These are phyloP conservation scores for Zootermopsis nevadensis DNA, from an alignment of 2,888 invertebrate genomes.

Conservation along the genomic window DNA sequence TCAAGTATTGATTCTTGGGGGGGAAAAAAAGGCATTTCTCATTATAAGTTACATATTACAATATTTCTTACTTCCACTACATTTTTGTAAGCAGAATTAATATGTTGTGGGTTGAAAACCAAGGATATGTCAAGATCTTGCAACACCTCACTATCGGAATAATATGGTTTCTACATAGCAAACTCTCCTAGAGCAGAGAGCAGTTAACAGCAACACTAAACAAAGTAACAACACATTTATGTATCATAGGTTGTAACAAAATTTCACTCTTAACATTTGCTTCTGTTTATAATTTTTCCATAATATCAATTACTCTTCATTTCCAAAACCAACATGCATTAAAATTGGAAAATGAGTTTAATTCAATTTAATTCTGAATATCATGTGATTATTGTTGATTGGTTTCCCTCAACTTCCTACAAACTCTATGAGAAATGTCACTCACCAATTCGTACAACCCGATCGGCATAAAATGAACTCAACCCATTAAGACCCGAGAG, in stretches of 20 bases:
- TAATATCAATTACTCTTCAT: not conserved
- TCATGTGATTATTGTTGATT: not conserved
- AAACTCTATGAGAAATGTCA: not conserved
- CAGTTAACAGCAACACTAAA: conserved; percentile 15
- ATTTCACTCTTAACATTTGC: conserved; percentile 2
- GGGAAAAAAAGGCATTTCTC: too few relatives aligned
- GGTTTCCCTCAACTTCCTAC: not conserved
- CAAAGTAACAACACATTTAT: conserved; percentile 10
- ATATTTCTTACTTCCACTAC: too few relatives aligned
- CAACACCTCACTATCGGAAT: not conserved
- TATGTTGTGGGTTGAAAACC: not conserved
- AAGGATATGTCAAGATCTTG: not conserved
- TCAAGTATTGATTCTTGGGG: too few relatives aligned
- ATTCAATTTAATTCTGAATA: not conserved
- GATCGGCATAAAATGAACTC: not conserved
- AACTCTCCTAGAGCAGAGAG: not conserved
- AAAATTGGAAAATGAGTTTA: not conserved
- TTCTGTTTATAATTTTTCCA: not conserved
- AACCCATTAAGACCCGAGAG: not conserved
- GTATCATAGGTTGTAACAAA: conserved; percentile 12
- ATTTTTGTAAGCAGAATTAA: too few relatives aligned
- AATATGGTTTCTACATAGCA: not conserved
- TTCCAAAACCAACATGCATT: not conserved
- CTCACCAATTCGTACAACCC: not conserved
- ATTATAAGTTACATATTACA: too few relatives aligned